Evolutionary conservation across 2,888 invertebrate species (phyloP).

Genomic region (Endomychus coccineus): DNA sequence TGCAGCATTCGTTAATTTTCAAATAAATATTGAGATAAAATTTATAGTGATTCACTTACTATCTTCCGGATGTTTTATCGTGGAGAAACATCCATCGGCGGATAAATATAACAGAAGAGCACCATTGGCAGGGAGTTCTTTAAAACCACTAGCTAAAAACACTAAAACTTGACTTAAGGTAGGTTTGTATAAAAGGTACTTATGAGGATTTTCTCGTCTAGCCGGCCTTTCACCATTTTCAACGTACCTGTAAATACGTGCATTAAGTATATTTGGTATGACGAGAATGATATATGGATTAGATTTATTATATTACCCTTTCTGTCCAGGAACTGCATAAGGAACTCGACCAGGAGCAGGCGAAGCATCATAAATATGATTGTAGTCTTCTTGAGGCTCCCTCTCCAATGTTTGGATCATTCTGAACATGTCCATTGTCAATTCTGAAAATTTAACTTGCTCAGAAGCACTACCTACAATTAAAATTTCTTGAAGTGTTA

Average conservation of each 20-base stretch:
- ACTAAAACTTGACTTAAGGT: constrained; percentile 89
- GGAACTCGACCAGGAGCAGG: constrained; percentile 63
- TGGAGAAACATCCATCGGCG: constrained; percentile 81
- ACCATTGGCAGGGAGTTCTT: constrained; percentile 86
- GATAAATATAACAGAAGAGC: constrained; percentile 88
- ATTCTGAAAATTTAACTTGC: constrained; percentile 93
- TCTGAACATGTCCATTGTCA: constrained; percentile 96
- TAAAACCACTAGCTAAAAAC: constrained; percentile 86
- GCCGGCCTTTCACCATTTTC: constrained; percentile 63
- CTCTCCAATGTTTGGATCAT: constrained; percentile 92
- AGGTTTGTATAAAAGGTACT: constrained; percentile 92
- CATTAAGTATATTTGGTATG: not conserved
- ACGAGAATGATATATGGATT: not conserved
- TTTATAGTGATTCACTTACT: constrained; percentile 64
- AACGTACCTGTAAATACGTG: constrained; percentile 38
- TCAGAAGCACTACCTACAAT: constrained; percentile 90
- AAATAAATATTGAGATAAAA: too few species aligned
- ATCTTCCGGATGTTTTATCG: constrained; percentile 80
- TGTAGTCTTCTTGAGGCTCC: constrained; percentile 78
- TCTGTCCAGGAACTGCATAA: constrained; percentile 40
- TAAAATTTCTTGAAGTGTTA: constrained; percentile 86
- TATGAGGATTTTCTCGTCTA: constrained; percentile 88
- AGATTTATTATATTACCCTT: too few species aligned
- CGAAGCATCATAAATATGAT: constrained; percentile 64
- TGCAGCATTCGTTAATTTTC: too few species aligned